Evolutionary conservation across 2,888 invertebrate genomes (phyloP).

Genomic region (Dynastes maya): DNA sequence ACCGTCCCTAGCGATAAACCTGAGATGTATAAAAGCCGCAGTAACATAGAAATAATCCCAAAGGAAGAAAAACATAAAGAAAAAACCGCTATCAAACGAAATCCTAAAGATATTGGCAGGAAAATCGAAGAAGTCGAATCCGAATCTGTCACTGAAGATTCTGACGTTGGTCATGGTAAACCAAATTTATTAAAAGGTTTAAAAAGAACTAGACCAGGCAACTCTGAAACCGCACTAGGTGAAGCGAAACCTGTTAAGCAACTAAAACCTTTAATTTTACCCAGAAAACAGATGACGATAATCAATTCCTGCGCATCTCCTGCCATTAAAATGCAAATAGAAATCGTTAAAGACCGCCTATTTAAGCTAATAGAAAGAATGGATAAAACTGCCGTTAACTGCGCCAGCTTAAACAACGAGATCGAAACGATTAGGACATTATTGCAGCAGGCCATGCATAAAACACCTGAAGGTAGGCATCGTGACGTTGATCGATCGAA

Average conservation of each 20-base stretch:
- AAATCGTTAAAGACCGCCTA: slow-evolving; percentile 3
- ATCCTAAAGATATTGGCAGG: background rate
- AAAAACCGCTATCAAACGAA: slow-evolving; percentile 19
- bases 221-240: background rate
- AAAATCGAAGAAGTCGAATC: background rate
- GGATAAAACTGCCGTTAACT: slow-evolving; percentile 13
- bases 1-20: background rate
- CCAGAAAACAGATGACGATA: background rate
- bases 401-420: slow-evolving; percentile 16
- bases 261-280: background rate
- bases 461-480: slow-evolving; percentile 13
- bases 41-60: slow-evolving; percentile 6
- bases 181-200: background rate
- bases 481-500: slow-evolving; percentile 13
- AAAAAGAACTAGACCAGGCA: background rate
- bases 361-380: background rate
- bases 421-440: slow-evolving; percentile 21
- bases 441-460: slow-evolving; percentile 8
- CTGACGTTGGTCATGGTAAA: background rate
- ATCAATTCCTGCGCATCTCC: slow-evolving; percentile 5
- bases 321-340: slow-evolving; percentile 6
- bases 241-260: slow-evolving; percentile 6
- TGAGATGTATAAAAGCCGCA: background rate
- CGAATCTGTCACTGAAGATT: background rate
- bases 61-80: background rate